These are phyloP conservation scores for Trigoniulus corallinus DNA, from an alignment of 1,140 invertebrate genomes.

Conservation along the genomic window DNA sequence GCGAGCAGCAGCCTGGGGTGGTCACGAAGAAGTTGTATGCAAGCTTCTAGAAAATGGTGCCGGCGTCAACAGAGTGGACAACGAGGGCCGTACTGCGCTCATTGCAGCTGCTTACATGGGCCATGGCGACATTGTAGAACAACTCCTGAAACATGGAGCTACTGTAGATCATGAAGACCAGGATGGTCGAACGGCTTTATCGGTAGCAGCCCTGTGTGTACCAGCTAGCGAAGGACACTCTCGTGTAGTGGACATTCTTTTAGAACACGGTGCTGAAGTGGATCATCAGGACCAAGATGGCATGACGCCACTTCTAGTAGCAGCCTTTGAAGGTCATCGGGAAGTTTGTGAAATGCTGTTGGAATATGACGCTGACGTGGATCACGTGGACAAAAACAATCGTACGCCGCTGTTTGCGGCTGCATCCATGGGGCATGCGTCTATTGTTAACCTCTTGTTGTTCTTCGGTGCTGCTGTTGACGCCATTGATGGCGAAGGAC, in stretches of 20 bases:
- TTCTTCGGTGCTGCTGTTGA: conserved; percentile 83
- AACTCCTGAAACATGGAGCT: conserved; percentile 65
- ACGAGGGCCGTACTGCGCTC: conserved; percentile 55
- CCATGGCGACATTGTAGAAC: conserved; percentile 31
- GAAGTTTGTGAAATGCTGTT: conserved; percentile 69
- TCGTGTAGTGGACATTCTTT: conserved; percentile 48
- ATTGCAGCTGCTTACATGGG: conserved; percentile 38
- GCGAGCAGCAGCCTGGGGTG: conserved; percentile 79
- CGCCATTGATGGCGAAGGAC: conserved; percentile 74
- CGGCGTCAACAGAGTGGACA: conserved; percentile 69
- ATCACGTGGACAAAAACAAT: conserved; percentile 59
- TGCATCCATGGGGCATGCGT: conserved; percentile 66
- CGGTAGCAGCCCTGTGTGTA: conserved; percentile 77
- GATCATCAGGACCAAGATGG: conserved; percentile 80
- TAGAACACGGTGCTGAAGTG: conserved; percentile 71
- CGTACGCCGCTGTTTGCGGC: conserved; percentile 60
- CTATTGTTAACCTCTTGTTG: conserved; percentile 57
- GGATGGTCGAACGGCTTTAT: conserved; percentile 52
- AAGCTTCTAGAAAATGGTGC: conserved; percentile 68
- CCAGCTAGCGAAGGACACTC: conserved; percentile 51
- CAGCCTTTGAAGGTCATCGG: conserved; percentile 80
- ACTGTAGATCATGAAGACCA: conserved; percentile 72
- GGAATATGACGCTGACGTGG: conserved; percentile 72
- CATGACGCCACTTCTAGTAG: conserved; percentile 81
- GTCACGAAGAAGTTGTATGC: conserved; percentile 78